Evolutionary conservation across 2,113 vertebrate species (phyloP), one percentile per base, ranked within the genome.

Genomic region (Cyanocitta stelleri): DNA sequence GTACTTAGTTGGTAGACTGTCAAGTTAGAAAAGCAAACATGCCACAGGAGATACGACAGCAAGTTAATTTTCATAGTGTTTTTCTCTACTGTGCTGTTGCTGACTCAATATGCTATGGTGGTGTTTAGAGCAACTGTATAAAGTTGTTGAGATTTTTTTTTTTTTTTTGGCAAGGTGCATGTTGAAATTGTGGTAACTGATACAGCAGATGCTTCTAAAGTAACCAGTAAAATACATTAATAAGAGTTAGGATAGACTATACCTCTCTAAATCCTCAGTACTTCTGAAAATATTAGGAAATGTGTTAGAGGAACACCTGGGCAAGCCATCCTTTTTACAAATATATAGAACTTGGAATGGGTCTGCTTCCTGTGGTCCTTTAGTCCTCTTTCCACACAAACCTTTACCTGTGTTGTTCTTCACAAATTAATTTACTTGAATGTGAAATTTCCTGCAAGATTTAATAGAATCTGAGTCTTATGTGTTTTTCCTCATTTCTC

Each of bases 241-340:
- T 49, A 41, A 37, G 11, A 68, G 9, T 54, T 80, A n/a, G 11
- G 30, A 3, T 33, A 54, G 44, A 59, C 19, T 32, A 23, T 21
- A 27, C 4, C 16, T 71, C 22, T 64, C 35, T 63, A 67, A 81
- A 78, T 49, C 13, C 27, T 77, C 11, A 48, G 3, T 55, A 51
- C 20, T 73, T 74, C 30, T 11, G 5, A 67, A 90, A 74, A 14
- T 18, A 24, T n/a, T 59, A 39, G 87, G 54, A 75, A 78, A 24
- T 75, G 3, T 78, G 16, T 85, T 88, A 23, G 15, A 10, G 15
- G 24, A 67, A 39, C 20, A 3, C 67, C 58, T 71, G 59, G 49
- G 61, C 41, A 54, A 92, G 23, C n/a, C 1, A 2, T 20, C 4
- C 29, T 41, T 69, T 61, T 55, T 37, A 29, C 0, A 0, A 32